Evolutionary conservation across 2,888 invertebrate species (phyloP).

Genomic region (Phaonia tiefii): DNA sequence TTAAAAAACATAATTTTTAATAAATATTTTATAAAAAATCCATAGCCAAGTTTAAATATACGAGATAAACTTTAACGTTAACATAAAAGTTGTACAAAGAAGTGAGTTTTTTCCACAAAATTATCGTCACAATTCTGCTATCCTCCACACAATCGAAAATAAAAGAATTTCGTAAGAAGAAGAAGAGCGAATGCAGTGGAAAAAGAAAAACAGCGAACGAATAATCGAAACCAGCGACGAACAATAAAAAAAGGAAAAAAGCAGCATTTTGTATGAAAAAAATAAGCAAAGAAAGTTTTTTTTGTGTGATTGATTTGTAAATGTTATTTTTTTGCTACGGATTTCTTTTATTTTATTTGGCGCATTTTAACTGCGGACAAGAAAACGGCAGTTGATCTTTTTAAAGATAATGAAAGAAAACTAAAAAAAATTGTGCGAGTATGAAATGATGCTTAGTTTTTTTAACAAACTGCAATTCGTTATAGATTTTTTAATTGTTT

Average conservation of each 20-base stretch:
- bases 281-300: slow-evolving; percentile 59
- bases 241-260: slow-evolving; percentile 31
- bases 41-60: slow-evolving; percentile 64
- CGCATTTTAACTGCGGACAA: background rate
- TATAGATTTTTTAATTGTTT: background rate
- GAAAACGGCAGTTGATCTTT: background rate
- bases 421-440: too few relatives aligned
- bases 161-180: slow-evolving; percentile 69
- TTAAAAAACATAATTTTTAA: slow-evolving; percentile 71
- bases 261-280: slow-evolving; percentile 61
- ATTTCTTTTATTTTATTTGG: too few relatives aligned
- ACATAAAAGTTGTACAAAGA: slow-evolving; percentile 56
- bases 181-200: slow-evolving; percentile 59
- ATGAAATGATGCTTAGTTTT: too few relatives aligned
- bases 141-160: slow-evolving; percentile 60
- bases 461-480: too few relatives aligned
- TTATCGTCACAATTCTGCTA: slow-evolving; percentile 14
- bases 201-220: slow-evolving; percentile 42
- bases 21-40: slow-evolving; percentile 67
- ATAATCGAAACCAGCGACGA: slow-evolving; percentile 13
- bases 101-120: slow-evolving; percentile 65
- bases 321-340: slow-evolving; percentile 15
- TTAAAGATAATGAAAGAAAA: too few relatives aligned
- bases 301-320: slow-evolving; percentile 53
- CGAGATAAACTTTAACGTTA: slow-evolving; percentile 49